Conservation (phyloP, 2,888 invertebrate species). For the Cyrtodaria siliqua region DNA sequence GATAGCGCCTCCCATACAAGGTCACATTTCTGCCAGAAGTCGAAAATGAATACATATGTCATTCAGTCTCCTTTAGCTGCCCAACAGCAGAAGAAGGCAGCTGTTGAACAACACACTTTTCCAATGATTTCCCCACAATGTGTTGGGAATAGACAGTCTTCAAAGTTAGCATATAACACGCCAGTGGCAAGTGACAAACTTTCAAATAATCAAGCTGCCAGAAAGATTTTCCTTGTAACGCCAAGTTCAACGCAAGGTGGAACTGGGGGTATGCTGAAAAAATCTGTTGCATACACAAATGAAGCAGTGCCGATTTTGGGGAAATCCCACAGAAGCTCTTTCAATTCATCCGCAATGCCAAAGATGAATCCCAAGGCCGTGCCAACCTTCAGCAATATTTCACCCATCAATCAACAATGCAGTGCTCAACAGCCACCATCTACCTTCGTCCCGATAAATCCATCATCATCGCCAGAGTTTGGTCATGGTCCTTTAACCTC, state of each 20-base stretch:
- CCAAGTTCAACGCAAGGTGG: slow-evolving; percentile 27
- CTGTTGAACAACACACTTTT: slow-evolving; percentile 42
- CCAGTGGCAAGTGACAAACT: slow-evolving; percentile 26
- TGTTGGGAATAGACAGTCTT: slow-evolving; percentile 20
- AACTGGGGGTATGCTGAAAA: slow-evolving; percentile 16
- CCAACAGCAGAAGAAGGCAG: slow-evolving; percentile 25
- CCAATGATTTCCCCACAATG: slow-evolving; percentile 46
- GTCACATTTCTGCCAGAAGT: slow-evolving; percentile 20
- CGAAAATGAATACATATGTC: slow-evolving; percentile 55
- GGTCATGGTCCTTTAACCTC: slow-evolving; percentile 42
- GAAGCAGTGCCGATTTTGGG: slow-evolving; percentile 55
- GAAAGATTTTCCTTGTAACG: slow-evolving; percentile 53
- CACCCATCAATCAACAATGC: slow-evolving; percentile 48
- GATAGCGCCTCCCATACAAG: slow-evolving; percentile 3
- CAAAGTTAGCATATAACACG: slow-evolving; percentile 35
- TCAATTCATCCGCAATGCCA: slow-evolving; percentile 21
- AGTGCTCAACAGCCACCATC: slow-evolving; percentile 9
- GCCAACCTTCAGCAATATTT: slow-evolving; percentile 57
- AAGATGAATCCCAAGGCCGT: slow-evolving; percentile 60
- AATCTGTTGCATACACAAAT: slow-evolving; percentile 47
- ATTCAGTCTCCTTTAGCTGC: slow-evolving; percentile 34
- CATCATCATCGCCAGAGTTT: slow-evolving; percentile 19
- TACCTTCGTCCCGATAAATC: slow-evolving; percentile 35
- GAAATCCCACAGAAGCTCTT: slow-evolving; percentile 20
- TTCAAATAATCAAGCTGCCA: slow-evolving; percentile 40